Base-by-base conservation (phyloP, 1,140 invertebrate genomes). In the Acromyrmex charruanus region DNA sequence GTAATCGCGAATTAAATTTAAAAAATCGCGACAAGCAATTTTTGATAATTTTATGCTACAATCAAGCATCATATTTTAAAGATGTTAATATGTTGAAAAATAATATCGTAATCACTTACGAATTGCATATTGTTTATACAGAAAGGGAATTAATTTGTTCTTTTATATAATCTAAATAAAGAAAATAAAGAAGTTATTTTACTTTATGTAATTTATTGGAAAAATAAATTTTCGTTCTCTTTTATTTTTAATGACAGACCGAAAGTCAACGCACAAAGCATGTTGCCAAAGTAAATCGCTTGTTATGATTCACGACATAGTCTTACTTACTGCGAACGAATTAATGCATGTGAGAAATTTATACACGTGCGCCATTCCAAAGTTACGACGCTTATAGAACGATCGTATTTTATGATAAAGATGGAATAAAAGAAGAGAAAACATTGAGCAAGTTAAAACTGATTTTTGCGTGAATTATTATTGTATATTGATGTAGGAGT, bases 281-380 rank as follows among this genome's bases (percentile, higher is more conserved):
- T 21, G 31, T 81, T 59, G 35, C 53, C 51, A 71, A 81, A 81
- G n/a, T 81, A 58, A 81, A 59, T 55, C 16, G 9, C 14, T 25
- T n/a, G 9, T 80, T 80, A 25, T 53, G 35, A 69, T 80, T 80
- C 2, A 69, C 21, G 44, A 69, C 49, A 7, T 39, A 31, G 10
- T 80, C 49, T 53, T 9, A 49, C 28, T 66, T 69, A 25, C 35
- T 80, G 31, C 12, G 44, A 4, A 55, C 14, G 5, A 58, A 14
- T n/a, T 44, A 16, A 28, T n/a, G 59, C 7, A 44, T 16, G 51
- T 44, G 53, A 59, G 65, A 59, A 71, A 81, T 81, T 58, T 81
- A 58, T 44, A 39, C 63, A 44, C 63, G 28, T 80, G 18, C 49
- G 63, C 44, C n/a, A 80, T 7, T 68, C 44, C 25, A 66, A 14